Evolutionary conservation across 2,888 invertebrate species (phyloP), one percentile per base, ranked within the genome.

Genomic region (Synergus umbraculus): DNA sequence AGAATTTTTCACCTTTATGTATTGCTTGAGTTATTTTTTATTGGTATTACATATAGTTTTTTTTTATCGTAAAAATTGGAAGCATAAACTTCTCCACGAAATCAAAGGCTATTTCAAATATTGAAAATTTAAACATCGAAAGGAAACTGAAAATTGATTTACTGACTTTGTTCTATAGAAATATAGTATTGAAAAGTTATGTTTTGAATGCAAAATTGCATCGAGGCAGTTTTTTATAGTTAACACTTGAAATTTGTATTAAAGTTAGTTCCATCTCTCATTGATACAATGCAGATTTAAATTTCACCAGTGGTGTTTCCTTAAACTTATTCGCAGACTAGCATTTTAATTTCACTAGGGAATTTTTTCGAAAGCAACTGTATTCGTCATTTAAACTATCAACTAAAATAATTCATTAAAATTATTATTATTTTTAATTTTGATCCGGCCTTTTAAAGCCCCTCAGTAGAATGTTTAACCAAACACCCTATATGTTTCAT

Each of bases 191-290:
- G 13, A 22, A 29, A 18, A 63, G 2, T 63, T 29, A 29, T 29
- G 13, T 66, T 66, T 66, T 12, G 18, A 66, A 66, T 43, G 67
- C 67, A 22, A 63, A 46, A 44, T 67, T 44, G 67, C 12, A 69
- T 69, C 15, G 73, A 73, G 73, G 73, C 54, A 73, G 73, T 73
- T 54, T 54, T 37, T 73, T 46, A 15, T 29, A 46, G 22, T 69
- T 18, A 67, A 18, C 12, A 43, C 18, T 66, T 66, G 15, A 43
- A 44, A 13, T n/a, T 43, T 66, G n/a, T 41, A 63, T 65, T 65
- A 9, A 66, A 18, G 12, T 63, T 63, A 63, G 4, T 63, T 63
- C 12, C 13, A 12, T 18, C 63, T 63, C 43, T 43, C 66, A 66
- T 43, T 66, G 66, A 66, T 66, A 66, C 66, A 43, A 66, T 66